Percentiles rank a stretch among this genome's conserved stretches.
Evolutionary conservation across 2,113 vertebrate species (phyloP).

Genomic region (Conger conger): DNA sequence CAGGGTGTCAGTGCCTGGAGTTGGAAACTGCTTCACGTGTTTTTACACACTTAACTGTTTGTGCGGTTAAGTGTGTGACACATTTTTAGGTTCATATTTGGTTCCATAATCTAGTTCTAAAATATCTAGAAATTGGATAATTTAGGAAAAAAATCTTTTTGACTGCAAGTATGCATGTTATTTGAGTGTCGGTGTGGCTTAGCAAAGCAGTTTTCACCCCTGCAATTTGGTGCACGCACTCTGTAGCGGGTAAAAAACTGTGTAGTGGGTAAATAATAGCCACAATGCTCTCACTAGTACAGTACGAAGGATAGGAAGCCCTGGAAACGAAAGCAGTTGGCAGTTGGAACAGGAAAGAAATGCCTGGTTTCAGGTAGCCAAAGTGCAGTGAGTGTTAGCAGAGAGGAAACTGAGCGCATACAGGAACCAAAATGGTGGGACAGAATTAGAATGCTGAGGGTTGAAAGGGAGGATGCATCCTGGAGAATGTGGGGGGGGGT

Average conservation of each 20-base stretch:
- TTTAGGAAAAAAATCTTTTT: not conserved
- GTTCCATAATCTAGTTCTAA: not conserved
- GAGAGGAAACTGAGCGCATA: conserved; percentile 44
- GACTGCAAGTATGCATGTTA: not conserved
- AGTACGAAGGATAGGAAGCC: conserved; percentile 40
- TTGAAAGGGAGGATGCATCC: conserved; percentile 30
- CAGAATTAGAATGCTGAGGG: not conserved
- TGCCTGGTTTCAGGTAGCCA: conserved; percentile 27
- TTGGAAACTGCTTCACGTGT: conserved; percentile 43
- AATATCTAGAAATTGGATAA: too few species aligned
- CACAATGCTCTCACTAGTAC: conserved; percentile 23
- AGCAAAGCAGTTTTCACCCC: conserved; percentile 53
- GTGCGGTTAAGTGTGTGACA: not conserved
- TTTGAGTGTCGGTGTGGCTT: not conserved
- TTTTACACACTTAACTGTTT: not conserved
- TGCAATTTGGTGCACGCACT: conserved; percentile 34
- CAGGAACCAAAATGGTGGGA: conserved; percentile 37
- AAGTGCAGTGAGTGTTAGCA: conserved; percentile 74
- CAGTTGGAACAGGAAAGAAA: conserved; percentile 24
- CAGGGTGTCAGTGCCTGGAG: conserved; percentile 44
- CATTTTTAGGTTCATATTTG: not conserved
- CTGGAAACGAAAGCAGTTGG: conserved; percentile 37
- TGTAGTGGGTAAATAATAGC: not conserved
- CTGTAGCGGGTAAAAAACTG: not conserved
- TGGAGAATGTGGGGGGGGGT: not conserved